These are phyloP conservation scores for Cyrtorhinus lividipennis DNA, from an alignment of 1,140 invertebrate species.

Conservation along the genomic window DNA sequence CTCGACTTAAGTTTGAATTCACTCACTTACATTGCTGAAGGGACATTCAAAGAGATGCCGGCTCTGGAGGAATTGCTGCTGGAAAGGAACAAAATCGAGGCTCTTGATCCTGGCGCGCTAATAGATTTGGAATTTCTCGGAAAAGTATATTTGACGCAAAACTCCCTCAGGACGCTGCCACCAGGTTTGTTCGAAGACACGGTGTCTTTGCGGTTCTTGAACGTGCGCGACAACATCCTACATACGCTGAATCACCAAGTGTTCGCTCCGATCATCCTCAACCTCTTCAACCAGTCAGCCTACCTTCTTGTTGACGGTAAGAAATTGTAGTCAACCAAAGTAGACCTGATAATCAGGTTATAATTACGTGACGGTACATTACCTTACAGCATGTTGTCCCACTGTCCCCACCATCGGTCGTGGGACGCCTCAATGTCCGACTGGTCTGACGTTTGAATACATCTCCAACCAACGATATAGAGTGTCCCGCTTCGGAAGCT, in stretches of 20 bases:
- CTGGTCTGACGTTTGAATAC: too few species aligned
- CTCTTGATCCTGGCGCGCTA: conserved; percentile 53
- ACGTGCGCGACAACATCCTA: conserved; percentile 54
- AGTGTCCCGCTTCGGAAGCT: too few species aligned
- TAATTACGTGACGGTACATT: too few species aligned
- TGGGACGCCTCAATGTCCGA: too few species aligned
- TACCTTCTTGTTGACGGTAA: conserved; percentile 61
- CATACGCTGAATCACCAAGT: conserved; percentile 56
- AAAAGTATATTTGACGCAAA: conserved; percentile 51
- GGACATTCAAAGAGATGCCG: conserved; percentile 55
- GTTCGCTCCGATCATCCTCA: conserved; percentile 53
- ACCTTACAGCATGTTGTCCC: too few species aligned
- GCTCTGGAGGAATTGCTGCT: conserved; percentile 53
- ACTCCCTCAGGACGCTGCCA: conserved; percentile 49
- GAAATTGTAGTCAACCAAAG: too few species aligned
- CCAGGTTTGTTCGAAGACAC: conserved; percentile 47
- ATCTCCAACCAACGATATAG: too few species aligned
- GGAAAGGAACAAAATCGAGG: conserved; percentile 51
- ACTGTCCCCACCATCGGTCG: too few species aligned
- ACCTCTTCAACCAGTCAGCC: conserved; percentile 52
- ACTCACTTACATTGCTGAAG: conserved; percentile 53
- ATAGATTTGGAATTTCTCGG: conserved; percentile 49
- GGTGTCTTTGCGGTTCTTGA: conserved; percentile 46
- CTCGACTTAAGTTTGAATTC: conserved; percentile 53
- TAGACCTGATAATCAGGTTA: too few species aligned